Conservation (phyloP, 2,888 invertebrate genomes). For the Gymnoscelis rufifasciata region DNA sequence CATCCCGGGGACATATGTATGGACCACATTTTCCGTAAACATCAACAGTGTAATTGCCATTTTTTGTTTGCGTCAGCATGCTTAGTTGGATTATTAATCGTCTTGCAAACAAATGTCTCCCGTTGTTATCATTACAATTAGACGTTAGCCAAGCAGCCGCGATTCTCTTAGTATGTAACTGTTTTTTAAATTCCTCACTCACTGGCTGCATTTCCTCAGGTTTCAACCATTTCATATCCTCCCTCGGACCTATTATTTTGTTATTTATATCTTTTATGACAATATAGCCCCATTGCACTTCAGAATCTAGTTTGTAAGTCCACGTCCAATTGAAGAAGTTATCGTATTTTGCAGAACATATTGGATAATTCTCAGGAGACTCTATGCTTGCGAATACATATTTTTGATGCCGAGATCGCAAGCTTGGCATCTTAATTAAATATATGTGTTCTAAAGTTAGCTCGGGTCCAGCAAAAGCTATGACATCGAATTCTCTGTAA, state of each 20-base stretch:
- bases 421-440: slow-evolving; percentile 28
- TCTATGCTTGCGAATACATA: slow-evolving; percentile 53
- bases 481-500: slow-evolving; percentile 32
- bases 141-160: slow-evolving; percentile 47
- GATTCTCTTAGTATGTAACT: slow-evolving; percentile 36
- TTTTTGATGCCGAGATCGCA: slow-evolving; percentile 45
- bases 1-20: slow-evolving; percentile 28
- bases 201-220: slow-evolving; percentile 41
- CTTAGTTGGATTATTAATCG: slow-evolving; percentile 24
- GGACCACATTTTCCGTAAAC: slow-evolving; percentile 35
- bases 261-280: slow-evolving; percentile 44
- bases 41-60: slow-evolving; percentile 22
- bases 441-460: slow-evolving; percentile 1
- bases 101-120: slow-evolving; percentile 21
- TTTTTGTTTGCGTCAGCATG: slow-evolving; percentile 11
- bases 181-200: slow-evolving; percentile 35
- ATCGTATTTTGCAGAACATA: slow-evolving; percentile 38
- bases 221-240: slow-evolving; percentile 52
- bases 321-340: slow-evolving; percentile 59
- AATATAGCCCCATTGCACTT: slow-evolving; percentile 49
- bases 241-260: slow-evolving; percentile 48
- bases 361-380: slow-evolving; percentile 46
- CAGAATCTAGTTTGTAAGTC: slow-evolving; percentile 53
- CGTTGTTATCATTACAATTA: slow-evolving; percentile 30
- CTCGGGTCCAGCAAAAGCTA: slow-evolving; percentile 31